Conservation (phyloP, 2,113 vertebrate species). For the Herpetotheres cachinnans region DNA sequence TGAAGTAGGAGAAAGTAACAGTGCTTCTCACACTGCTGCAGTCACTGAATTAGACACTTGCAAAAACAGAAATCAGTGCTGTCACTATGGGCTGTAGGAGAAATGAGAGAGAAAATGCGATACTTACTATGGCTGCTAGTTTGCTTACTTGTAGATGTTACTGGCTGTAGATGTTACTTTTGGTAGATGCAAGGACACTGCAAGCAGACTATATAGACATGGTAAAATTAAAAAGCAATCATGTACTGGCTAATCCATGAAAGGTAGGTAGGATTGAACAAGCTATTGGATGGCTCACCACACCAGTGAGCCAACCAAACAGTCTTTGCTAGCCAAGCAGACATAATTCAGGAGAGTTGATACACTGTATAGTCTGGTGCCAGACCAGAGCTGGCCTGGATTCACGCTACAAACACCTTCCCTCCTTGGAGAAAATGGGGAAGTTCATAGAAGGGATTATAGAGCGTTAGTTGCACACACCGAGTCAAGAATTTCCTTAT, state of each 20-base stretch:
- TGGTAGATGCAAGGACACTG: not conserved
- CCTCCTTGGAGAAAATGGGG: fast-evolving
- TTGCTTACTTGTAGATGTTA: not conserved
- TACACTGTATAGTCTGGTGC: fast-evolving
- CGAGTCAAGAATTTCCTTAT: not conserved
- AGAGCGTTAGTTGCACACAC: not conserved
- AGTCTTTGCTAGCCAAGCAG: not conserved
- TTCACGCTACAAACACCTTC: not conserved
- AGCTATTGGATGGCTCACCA: not conserved
- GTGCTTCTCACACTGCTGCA: not conserved
- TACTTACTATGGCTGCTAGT: not conserved
- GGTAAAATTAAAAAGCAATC: not conserved
- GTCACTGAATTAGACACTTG: slow-evolving; percentile 3
- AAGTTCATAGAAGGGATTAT: not conserved
- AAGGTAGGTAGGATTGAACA: not conserved
- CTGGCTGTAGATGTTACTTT: not conserved
- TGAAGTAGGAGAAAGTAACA: slow-evolving; percentile 1
- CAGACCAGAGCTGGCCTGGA: not conserved
- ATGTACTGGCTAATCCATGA: not conserved
- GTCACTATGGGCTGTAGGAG: not conserved
- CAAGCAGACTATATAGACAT: not conserved
- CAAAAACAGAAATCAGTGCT: not conserved
- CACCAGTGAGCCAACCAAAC: not conserved
- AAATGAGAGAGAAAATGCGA: not conserved
- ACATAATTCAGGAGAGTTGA: not conserved